Base-by-base conservation (phyloP, 1,140 invertebrate species). In the Bombus vancouverensis region DNA sequence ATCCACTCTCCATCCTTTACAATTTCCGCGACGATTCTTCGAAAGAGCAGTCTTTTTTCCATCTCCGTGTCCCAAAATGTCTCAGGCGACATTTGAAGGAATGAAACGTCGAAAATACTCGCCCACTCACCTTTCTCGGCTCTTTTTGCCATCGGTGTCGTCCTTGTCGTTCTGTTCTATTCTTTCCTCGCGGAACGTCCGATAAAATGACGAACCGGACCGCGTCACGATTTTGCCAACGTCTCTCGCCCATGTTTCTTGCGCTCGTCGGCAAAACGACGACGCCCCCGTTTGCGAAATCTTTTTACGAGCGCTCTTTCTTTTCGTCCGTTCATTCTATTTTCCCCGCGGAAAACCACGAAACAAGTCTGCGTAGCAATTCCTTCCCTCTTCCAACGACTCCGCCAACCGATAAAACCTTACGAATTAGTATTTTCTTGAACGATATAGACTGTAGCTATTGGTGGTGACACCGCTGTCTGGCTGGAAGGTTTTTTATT, bases 1-100 rank as follows among this genome's bases (percentile, higher is more conserved):
- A 66, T 34, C 65, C 65, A 8, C 32, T 9, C 34, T 57, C 59
- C 74, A 85, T 89, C 32, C 81, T 87, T 80, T 37, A 80, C 83
- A 80, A 85, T 85, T 80, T 62, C 13, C 65, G 2, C 68, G 53
- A 53, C 68, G 75, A 28, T 84, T 57, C 71, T 77, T 80, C 77
- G 77, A 37, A 80, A 65, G 68, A 85, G 80, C 77, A 57, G 39
- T 82, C 73, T 81, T 78, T 73, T 53, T 59, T 28, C 47, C 3
- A 25, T n/a, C 9, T 22, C 4, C 13, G 57, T n/a, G 71, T 47
- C 42, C 6, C 8, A 28, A 28, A 42, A 44, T 22, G 37, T 42
- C 12, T 15, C 28, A 13, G 10, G 25, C 22, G 28, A n/a, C 70
- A 32, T n/a, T 73, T 18, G 28, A 44, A 42, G 71, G 25, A 44